These are phyloP conservation scores for Saturnia pavonia DNA, from an alignment of 2,888 invertebrate genomes.

Conservation along the genomic window DNA sequence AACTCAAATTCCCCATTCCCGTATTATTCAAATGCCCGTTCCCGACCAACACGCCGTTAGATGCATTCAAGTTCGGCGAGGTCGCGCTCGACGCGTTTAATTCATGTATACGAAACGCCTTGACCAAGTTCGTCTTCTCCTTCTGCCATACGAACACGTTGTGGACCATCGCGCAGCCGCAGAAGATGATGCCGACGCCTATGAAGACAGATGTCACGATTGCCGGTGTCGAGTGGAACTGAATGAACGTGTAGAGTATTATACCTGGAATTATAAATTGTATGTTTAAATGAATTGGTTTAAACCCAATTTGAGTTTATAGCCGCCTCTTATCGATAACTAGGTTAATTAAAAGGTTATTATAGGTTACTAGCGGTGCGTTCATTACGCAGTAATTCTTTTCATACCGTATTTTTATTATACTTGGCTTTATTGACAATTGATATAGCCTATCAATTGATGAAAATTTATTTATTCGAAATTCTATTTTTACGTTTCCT, in stretches of 20 bases:
- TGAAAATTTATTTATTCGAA: too few relatives aligned
- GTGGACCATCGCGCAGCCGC: conserved; percentile 96
- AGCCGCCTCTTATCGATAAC: too few relatives aligned
- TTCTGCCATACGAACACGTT: conserved; percentile 97
- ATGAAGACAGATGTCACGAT: conserved; percentile 95
- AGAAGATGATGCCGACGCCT: conserved; percentile 94
- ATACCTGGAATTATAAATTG: conserved; percentile 84
- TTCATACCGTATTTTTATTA: too few relatives aligned
- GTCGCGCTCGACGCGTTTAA: conserved; percentile 49
- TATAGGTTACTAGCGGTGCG: too few relatives aligned
- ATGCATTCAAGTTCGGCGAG: conserved; percentile 55
- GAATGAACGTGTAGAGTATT: conserved; percentile 95
- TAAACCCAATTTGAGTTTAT: too few relatives aligned
- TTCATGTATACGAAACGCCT: conserved; percentile 76
- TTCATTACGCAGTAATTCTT: too few relatives aligned
- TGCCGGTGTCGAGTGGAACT: conserved; percentile 95
- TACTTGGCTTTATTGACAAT: too few relatives aligned
- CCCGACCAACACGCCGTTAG: conserved; percentile 65
- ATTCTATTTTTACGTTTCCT: too few relatives aligned
- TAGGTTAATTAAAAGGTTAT: too few relatives aligned
- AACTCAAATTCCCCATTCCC: conserved; percentile 65
- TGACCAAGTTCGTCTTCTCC: conserved; percentile 92
- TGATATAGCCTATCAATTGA: too few relatives aligned
- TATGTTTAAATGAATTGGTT: neutral
- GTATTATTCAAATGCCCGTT: conserved; percentile 73